A percentile compares a stretch with the other conserved stretches of the same genome.
Evolutionary conservation across 2,888 invertebrate genomes (phyloP).

Genomic region (Thera britannica): DNA sequence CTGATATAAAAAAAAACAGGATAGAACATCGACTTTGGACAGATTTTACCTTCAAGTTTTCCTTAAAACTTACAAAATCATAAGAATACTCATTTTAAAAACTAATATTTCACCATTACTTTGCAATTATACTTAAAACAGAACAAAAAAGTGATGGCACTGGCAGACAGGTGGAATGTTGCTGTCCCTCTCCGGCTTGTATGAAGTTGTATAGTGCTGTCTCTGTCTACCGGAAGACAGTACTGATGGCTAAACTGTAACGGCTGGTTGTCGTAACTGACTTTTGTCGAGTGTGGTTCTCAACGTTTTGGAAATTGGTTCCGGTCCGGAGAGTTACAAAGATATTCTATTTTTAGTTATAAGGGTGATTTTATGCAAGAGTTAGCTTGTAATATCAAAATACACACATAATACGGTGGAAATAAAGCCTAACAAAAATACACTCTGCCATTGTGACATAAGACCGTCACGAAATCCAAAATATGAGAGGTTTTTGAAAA

Average conservation of each 20-base stretch:
- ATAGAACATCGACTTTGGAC: no score
- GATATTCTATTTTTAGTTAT: background rate
- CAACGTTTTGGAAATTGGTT: constrained; percentile 54
- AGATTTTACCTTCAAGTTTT: background rate
- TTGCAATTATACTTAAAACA: constrained; percentile 61
- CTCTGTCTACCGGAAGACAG: constrained; percentile 70
- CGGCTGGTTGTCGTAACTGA: constrained; percentile 80
- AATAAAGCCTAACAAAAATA: no score
- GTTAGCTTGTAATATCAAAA: no score
- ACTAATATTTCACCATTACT: constrained; percentile 70
- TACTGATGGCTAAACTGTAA: constrained; percentile 75
- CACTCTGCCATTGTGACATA: no score
- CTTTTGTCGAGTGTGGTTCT: constrained; percentile 65
- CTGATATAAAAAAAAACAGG: no score
- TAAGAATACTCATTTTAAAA: background rate
- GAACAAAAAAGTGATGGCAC: constrained; percentile 59
- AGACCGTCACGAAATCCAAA: no score
- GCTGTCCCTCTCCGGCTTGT: constrained; percentile 50
- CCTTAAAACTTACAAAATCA: background rate
- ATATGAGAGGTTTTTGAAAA: no score
- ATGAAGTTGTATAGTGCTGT: constrained; percentile 42
- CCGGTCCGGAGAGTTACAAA: constrained; percentile 18
- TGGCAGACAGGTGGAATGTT: constrained; percentile 70
- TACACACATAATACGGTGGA: no score
- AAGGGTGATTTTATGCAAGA: background rate